Percentiles rank a stretch among this genome's conserved stretches.
These are phyloP conservation scores for Papilio xuthus DNA, from an alignment of 1,140 invertebrate species.

Conservation along the genomic window DNA sequence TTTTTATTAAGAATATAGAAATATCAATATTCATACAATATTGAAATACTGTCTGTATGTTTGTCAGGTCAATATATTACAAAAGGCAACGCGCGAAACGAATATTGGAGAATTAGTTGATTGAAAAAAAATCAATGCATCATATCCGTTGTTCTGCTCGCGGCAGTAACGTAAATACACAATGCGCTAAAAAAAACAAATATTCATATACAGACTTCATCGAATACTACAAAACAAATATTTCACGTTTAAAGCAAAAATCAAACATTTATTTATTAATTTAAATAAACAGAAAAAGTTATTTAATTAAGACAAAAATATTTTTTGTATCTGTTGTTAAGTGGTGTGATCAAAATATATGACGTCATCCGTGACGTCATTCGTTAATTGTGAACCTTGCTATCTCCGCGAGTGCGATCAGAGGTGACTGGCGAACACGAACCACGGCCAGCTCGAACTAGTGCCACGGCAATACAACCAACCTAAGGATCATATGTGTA, in stretches of 20 bases:
- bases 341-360: too few relatives aligned
- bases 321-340: too few relatives aligned
- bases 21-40: neutral
- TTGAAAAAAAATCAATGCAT: slow-evolving; percentile 16
- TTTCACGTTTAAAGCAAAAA: neutral
- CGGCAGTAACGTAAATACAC: slow-evolving; percentile 18
- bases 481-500: too few relatives aligned
- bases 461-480: too few relatives aligned
- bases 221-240: slow-evolving; percentile 11
- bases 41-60: neutral
- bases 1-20: neutral
- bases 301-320: too few relatives aligned
- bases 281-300: neutral
- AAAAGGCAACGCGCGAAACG: neutral
- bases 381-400: too few relatives aligned
- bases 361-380: too few relatives aligned
- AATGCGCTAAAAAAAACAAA: neutral
- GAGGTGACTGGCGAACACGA: too few relatives aligned
- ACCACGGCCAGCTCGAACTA: too few relatives aligned
- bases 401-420: too few relatives aligned
- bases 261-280: neutral
- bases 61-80: neutral
- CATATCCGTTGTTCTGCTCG: slow-evolving; percentile 4
- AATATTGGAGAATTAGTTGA: slow-evolving; percentile 6
- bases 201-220: neutral